Evolutionary conservation across 2,888 invertebrate genomes (phyloP), one percentile per base, ranked within the genome.

Genomic region (Scrobipalpa costella): DNA sequence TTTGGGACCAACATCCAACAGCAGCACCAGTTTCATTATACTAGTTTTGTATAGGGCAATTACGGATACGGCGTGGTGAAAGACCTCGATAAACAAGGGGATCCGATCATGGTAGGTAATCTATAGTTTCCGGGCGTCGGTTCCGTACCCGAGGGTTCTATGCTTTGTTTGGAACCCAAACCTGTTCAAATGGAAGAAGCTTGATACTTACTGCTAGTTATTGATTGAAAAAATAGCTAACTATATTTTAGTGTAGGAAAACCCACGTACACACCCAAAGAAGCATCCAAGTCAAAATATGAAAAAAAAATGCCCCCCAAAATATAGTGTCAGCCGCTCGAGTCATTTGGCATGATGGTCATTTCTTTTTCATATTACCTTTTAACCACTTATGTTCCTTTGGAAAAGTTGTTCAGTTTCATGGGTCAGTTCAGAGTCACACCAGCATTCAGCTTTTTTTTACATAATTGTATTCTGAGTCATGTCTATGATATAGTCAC

Each of bases 1-100:
- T 66, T 74, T 71, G 69, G 71, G 74, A 73, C 74, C 71, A 68
- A 73, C 73, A 73, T 59, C n/a, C 13, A 19, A 33, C 15, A 7
- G 36, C 19, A 19, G 13, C 38, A 11, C 17, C 38, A 38, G 9
- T 57, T 38, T 38, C 11, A 19, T 57, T 17, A 57, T 36, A 57
- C 55, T n/a, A 15, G 17, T 19, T 57, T 38, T 38, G 36, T 19
- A 57, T 38, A 59, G 59, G n/a, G 44, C 59, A 44, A 55, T 55
- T 55, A 34, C 33, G 59, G 59, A 44, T 19, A 27, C 9, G 19
- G 38, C 19, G 27, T 38, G 44, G 44, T 44, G 59, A 47, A 44
- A 59, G 59, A 17, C 71, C 67, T 62, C 67, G 63, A 72, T 72
- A 72, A 73, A 71, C 71, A 70, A 64, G 59, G 66, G 67, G 64